Percentiles rank a stretch among this genome's conserved stretches.
These are phyloP conservation scores for Sebastes minor DNA, from an alignment of 2,797 vertebrate species.

Conservation along the genomic window DNA sequence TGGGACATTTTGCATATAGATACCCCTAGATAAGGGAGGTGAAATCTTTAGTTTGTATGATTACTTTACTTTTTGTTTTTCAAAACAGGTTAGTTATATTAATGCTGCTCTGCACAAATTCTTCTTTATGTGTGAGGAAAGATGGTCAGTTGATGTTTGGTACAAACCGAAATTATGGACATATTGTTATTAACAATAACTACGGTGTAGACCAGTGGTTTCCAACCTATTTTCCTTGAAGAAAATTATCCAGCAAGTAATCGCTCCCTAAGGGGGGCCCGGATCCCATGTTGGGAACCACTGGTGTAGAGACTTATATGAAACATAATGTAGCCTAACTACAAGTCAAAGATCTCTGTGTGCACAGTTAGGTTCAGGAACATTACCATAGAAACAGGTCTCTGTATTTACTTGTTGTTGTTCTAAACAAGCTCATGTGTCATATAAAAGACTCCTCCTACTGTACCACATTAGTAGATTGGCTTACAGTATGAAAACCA, in stretches of 20 bases:
- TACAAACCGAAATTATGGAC: background rate
- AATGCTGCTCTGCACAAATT: too few species aligned
- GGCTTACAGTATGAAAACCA: background rate
- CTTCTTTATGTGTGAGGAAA: too few species aligned
- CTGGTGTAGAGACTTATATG: background rate
- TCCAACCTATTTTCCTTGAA: too few species aligned
- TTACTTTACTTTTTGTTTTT: background rate
- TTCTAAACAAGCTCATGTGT: background rate
- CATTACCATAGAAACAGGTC: background rate
- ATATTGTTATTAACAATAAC: background rate
- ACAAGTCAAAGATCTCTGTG: background rate
- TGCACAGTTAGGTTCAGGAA: background rate
- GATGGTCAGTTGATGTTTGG: too few species aligned
- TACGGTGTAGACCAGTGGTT: too few species aligned
- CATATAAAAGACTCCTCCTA: slow-evolving; percentile 37
- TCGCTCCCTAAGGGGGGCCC: too few species aligned
- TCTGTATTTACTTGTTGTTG: background rate
- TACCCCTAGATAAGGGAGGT: background rate
- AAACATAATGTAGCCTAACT: background rate
- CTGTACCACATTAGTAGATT: background rate
- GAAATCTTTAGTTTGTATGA: background rate
- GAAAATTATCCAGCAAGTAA: too few species aligned
- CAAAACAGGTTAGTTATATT: background rate
- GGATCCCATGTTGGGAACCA: too few species aligned
- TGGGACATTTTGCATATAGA: background rate